Conservation (phyloP, 2,797 vertebrate genomes). For the Typhlichthys subterraneus region DNA sequence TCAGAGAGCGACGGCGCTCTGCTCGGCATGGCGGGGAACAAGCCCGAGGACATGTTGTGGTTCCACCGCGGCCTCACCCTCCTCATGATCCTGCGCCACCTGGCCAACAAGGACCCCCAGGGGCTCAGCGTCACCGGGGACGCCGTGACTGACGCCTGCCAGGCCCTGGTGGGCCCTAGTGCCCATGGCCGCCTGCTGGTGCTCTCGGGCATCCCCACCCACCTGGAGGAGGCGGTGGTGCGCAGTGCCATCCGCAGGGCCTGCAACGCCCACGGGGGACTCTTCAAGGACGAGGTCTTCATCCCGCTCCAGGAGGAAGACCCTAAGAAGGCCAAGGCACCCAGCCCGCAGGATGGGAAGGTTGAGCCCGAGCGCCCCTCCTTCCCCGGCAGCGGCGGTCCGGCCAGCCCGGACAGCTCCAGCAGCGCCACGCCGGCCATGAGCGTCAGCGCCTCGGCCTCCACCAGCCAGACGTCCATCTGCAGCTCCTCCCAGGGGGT, state of each 20-base stretch:
- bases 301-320: conserved; percentile 94
- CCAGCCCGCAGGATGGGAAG: conserved; percentile 78
- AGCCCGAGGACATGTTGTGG: conserved; percentile 98
- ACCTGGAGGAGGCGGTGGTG: conserved; percentile 90
- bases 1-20: conserved; percentile 83
- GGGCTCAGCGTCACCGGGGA: conserved; percentile 93
- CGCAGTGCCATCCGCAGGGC: conserved; percentile 92
- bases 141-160: conserved; percentile 92
- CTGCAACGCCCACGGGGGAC: conserved; percentile 93
- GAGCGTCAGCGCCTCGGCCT: conserved; percentile 90
- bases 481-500: conserved; percentile 93
- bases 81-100: conserved; percentile 93
- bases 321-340: conserved; percentile 82
- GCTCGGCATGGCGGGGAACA: conserved; percentile 91
- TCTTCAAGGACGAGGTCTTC: conserved; percentile 97
- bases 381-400: conserved; percentile 65
- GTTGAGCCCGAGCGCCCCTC: conserved; percentile 78
- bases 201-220: conserved; percentile 95
- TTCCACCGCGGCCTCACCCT: conserved; percentile 95
- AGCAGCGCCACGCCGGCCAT: conserved; percentile 90
- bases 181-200: conserved; percentile 94
- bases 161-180: conserved; percentile 91
- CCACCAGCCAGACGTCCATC: conserved; percentile 94
- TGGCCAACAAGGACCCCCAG: conserved; percentile 92
- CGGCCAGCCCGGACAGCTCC: conserved; percentile 90